A percentile compares a stretch with the other conserved stretches of the same genome.
Evolutionary conservation across 2,797 vertebrate species (phyloP).

Genomic region (Garrulus glandarius): DNA sequence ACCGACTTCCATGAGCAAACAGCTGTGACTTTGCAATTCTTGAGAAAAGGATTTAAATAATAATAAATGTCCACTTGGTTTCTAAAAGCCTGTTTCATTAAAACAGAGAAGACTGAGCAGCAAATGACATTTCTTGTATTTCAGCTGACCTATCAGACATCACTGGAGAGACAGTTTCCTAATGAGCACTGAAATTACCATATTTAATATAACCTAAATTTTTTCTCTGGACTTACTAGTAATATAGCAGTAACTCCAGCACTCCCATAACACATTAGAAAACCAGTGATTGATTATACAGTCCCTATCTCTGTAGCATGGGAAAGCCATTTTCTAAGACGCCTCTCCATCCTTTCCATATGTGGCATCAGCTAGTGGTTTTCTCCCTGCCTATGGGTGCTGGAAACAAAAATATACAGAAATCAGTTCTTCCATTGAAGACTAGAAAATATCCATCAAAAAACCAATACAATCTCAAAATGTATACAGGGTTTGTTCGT

Average conservation of each 20-base stretch:
- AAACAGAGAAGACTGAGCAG: neutral
- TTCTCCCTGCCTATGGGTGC: neutral
- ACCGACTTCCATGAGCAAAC: neutral
- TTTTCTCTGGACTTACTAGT: neutral
- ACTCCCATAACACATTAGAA: neutral
- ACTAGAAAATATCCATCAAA: neutral
- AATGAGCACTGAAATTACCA: neutral
- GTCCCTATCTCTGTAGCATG: neutral
- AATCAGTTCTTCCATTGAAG: neutral
- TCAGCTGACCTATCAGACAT: neutral
- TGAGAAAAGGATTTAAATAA: neutral
- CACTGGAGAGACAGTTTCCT: neutral
- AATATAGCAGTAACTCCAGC: neutral
- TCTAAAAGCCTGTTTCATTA: neutral
- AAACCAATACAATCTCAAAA: neutral
- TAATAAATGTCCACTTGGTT: neutral
- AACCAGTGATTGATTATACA: neutral
- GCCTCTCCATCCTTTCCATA: neutral
- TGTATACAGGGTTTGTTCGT: fast-evolving
- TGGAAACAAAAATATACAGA: neutral
- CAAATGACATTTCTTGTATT: neutral
- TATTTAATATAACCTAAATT: neutral
- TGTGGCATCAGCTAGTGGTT: neutral
- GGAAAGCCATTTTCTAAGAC: neutral
- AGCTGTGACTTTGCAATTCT: neutral